These are phyloP conservation scores for Lamprotornis superbus DNA, from an alignment of 2,113 vertebrate species.

Conservation along the genomic window DNA sequence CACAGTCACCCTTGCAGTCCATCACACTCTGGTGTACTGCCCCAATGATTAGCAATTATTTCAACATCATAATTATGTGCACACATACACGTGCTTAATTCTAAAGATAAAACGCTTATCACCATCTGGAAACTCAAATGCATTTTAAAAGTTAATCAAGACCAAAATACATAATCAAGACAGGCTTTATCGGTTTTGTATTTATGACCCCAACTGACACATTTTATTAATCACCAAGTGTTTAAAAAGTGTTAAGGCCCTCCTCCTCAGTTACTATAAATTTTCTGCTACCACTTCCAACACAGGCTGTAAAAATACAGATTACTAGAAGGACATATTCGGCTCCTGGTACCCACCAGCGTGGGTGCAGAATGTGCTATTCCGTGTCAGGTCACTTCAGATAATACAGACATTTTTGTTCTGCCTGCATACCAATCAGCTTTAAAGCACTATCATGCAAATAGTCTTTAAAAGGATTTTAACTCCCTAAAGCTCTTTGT, in stretches of 20 bases:
- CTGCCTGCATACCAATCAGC: background rate
- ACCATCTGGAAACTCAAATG: background rate
- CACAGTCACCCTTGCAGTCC: background rate
- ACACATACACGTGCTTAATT: background rate
- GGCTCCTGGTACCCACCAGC: background rate
- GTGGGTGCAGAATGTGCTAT: background rate
- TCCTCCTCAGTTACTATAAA: constrained; percentile 32
- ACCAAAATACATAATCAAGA: constrained; percentile 18
- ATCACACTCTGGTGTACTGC: background rate
- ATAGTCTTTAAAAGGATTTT: constrained; percentile 19
- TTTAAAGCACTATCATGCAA: background rate
- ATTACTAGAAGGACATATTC: background rate
- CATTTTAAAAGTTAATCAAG: constrained; percentile 10
- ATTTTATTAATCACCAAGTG: constrained; percentile 34
- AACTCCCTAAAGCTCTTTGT: constrained; percentile 20
- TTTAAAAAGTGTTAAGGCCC: constrained; percentile 2
- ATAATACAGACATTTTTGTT: background rate
- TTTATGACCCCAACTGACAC: constrained; percentile 8
- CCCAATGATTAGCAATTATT: background rate
- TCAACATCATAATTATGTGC: background rate
- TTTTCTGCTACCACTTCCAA: background rate
- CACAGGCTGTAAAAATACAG: background rate
- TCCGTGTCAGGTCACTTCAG: background rate
- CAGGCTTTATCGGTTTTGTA: background rate
- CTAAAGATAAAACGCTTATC: background rate